Evolutionary conservation across 2,113 vertebrate genomes (phyloP).

Genomic region (Rhabdomys dilectus): DNA sequence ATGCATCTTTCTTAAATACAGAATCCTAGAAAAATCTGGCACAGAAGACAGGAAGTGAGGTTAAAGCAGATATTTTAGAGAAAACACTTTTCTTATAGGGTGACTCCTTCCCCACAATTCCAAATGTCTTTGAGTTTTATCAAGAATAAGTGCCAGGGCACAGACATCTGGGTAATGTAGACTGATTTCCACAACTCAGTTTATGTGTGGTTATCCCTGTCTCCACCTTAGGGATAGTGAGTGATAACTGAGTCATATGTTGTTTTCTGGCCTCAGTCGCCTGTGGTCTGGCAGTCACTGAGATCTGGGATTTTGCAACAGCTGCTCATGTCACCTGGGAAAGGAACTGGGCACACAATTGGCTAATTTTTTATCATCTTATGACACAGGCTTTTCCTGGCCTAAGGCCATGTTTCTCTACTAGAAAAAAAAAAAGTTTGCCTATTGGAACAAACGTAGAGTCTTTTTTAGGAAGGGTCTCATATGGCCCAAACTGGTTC

Average conservation of each 20-base stretch:
- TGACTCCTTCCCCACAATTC: not conserved
- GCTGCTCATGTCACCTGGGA: conserved; percentile 69
- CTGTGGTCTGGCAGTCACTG: conserved; percentile 60
- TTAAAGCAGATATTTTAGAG: not conserved
- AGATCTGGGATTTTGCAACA: conserved; percentile 66
- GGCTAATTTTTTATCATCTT: conserved; percentile 44
- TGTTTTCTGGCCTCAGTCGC: conserved; percentile 57
- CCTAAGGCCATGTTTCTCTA: conserved; percentile 58
- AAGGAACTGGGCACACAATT: not conserved
- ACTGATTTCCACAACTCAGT: not conserved
- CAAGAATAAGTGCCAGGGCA: not conserved
- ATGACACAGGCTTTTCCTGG: conserved; percentile 2
- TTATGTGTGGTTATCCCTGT: not conserved
- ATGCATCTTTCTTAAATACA: not conserved
- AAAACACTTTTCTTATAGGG: not conserved
- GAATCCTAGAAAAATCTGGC: not conserved
- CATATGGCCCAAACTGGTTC: not conserved
- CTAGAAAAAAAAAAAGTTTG: conserved; percentile 60
- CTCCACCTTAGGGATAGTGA: not conserved
- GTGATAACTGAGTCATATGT: conserved; percentile 53
- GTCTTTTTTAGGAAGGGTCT: not conserved
- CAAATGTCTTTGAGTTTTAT: not conserved
- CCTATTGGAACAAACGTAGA: not conserved
- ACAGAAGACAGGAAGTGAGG: not conserved
- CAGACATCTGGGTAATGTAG: not conserved